Evolutionary conservation across 1,140 invertebrate species (phyloP), one percentile per base, ranked within the genome.

Genomic region (Galleria mellonella): DNA sequence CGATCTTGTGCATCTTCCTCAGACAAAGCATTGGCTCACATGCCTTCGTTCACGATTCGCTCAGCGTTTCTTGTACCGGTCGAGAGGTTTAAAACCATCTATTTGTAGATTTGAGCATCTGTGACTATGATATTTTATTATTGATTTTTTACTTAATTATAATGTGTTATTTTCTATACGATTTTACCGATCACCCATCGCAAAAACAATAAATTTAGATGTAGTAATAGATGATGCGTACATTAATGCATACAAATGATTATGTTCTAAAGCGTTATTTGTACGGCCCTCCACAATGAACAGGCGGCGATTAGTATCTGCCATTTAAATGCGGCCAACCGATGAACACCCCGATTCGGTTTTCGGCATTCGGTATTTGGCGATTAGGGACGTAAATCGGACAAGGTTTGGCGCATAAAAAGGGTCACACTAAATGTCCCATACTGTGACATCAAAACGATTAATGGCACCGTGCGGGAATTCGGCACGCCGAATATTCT

Each of bases 361-460:
- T 67, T 72, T 76, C 62, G 57, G 55, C 67, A 56, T 72, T 71
- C 64, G 61, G 62, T 55, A 56, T 75, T 62, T 59, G 52, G 55
- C 64, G 74, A 79, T 82, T 77, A 83, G 69, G 69, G 63, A 63
- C 58, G 62, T 63, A 62, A 66, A 69, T 68, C 57, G 70, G 48
- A 58, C 49, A 59, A 71, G 64, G 67, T 68, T 27, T 58, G 51
- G 42, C 63, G 65, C 64, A 68, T 76, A 74, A 83, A 83, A 83
- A 83, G 76, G 79, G 79, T 83, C 79, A 77, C 74, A 83, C 76
- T 83, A 81, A 83, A 83, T 81, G 79, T 83, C 76, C 79, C 71
- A 77, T 83, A 79, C 79, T 71, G 74, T 72, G 79, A 83, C 79
- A 81, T 79, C 74, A 69, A 75, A 79, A 78, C 79, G 79, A 83